Base-by-base conservation (phyloP, 2,888 invertebrate genomes). In the Protophormia terraenovae region DNA sequence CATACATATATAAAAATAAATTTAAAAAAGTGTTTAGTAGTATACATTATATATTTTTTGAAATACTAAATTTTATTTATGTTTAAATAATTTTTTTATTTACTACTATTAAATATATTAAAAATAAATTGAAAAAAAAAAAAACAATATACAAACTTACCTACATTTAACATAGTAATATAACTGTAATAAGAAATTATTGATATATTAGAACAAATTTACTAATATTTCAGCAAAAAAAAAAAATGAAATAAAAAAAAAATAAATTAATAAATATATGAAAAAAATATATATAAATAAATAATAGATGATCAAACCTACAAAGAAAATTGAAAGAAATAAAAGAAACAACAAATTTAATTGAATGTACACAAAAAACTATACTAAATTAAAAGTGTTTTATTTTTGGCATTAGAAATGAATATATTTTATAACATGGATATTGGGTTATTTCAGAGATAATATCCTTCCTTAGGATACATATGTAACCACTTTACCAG, bases 181-280 rank as follows among this genome's bases (percentile, higher is more conserved):
- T 55, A 45, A 79, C 45, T 76, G 10, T 29, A 72, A 58, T 29
- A 38, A 73, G 53, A 38, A 24, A 45, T 53, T 64, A 50, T 62
- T 76, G 69, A 45, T 55, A 71, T 75, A 73, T 77, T 85, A 85
- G 82, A 85, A 69, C 58, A 82, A 85, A 85, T 81, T 84, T 84
- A 84, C 67, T 84, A 77, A 81, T 84, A 81, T 72, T 77, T 81
- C 84, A 81, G 72, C 50, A 77, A 77, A 72, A 24, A 3, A 69
- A 53, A 19, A 47, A 16, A 53, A 53, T 50, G 19, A 45, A 66
- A 62, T 58, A 55, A 47, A 60, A 67, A 67, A 6, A 32, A 32
- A 12, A 55, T 12, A 45, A 69, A 77, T 27, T 29, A 35, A 32
- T n/a, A 69, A 53, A 19, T 32, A 16, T 38, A 53, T 50, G 19